phyloP scores from a whole-genome alignment of 2,888 invertebrate genomes.

The Agapostemon virescens region DNA sequence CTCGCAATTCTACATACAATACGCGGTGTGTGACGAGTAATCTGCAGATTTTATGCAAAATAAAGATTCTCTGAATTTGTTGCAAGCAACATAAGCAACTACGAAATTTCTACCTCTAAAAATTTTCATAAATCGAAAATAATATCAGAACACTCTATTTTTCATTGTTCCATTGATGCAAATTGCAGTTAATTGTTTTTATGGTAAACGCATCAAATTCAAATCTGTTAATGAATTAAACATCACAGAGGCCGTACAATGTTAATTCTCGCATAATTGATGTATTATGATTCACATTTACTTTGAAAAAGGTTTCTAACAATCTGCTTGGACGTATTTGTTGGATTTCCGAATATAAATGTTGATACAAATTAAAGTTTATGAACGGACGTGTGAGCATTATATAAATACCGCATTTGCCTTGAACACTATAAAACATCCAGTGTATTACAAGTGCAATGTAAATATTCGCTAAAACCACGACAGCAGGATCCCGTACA shows the following conservation, averaged over 20 bases:
- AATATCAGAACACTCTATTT: background rate
- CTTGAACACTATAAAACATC: background rate
- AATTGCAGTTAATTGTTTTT: background rate
- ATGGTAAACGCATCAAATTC: background rate
- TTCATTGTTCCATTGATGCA: background rate
- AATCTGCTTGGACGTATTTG: background rate
- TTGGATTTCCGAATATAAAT: background rate
- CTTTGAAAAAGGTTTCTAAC: background rate
- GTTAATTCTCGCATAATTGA: background rate
- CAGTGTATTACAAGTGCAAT: constrained; percentile 7
- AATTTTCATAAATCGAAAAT: background rate
- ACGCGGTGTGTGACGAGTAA: too few species aligned
- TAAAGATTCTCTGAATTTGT: background rate
- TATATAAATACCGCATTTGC: background rate
- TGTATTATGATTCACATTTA: background rate
- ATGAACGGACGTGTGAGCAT: background rate
- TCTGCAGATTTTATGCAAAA: too few species aligned
- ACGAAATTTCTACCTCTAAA: too few species aligned
- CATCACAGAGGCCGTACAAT: background rate
- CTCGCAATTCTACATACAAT: too few species aligned
- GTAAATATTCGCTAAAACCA: background rate
- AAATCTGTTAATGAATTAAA: background rate
- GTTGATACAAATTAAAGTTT: background rate
- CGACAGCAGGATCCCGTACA: background rate
- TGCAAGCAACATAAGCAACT: too few species aligned